Percentiles rank a stretch among this genome's conserved stretches.
Conservation (phyloP, 2,888 invertebrate genomes). For the Catocala sponsa region DNA sequence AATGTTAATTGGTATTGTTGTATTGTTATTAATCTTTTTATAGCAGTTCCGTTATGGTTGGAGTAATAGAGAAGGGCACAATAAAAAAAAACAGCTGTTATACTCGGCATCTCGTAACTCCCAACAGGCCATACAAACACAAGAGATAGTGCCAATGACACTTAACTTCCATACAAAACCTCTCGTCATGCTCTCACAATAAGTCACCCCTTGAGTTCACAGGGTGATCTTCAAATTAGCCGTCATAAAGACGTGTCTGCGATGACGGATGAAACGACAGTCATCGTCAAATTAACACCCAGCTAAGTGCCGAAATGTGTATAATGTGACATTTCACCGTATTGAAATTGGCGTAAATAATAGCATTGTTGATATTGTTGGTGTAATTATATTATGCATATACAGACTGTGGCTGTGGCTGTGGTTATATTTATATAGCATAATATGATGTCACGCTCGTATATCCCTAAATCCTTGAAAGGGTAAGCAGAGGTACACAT, state of each 20-base stretch:
- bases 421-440: too few relatives aligned
- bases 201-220: slow-evolving; percentile 75
- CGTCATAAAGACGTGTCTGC: slow-evolving; percentile 78
- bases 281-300: slow-evolving; percentile 84
- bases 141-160: slow-evolving; percentile 19
- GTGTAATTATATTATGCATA: slow-evolving; percentile 40
- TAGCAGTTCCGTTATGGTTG: too few relatives aligned
- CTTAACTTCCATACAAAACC: slow-evolving; percentile 59
- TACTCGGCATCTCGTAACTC: too few relatives aligned
- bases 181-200: slow-evolving; percentile 76
- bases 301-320: slow-evolving; percentile 85
- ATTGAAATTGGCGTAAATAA: slow-evolving; percentile 66
- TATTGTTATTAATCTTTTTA: too few relatives aligned
- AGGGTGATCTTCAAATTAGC: slow-evolving; percentile 82
- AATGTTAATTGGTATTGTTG: too few relatives aligned
- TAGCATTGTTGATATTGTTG: slow-evolving; percentile 21
- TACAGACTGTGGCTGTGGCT: too few relatives aligned
- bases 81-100: too few relatives aligned
- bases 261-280: slow-evolving; percentile 82
- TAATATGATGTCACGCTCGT: too few relatives aligned
- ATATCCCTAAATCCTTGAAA: too few relatives aligned
- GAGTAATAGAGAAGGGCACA: too few relatives aligned
- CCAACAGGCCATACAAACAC: neutral
- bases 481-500: too few relatives aligned
- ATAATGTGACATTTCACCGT: slow-evolving; percentile 66